Percentiles rank a stretch among this genome's conserved stretches.
Evolutionary conservation across 2,888 invertebrate species (phyloP).

Genomic region (Stenodema calcarata): DNA sequence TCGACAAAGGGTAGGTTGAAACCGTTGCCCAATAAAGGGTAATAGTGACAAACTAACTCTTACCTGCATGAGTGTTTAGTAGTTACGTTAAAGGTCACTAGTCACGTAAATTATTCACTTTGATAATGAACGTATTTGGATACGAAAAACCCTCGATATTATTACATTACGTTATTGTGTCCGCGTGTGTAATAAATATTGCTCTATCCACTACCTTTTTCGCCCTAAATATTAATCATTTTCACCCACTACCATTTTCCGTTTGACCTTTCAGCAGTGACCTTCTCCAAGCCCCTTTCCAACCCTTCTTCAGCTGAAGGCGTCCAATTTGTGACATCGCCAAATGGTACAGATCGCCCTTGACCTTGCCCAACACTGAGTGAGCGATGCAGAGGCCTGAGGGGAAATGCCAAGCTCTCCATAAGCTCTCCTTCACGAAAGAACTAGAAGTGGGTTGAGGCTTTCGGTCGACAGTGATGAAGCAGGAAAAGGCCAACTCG

Average conservation of each 20-base stretch:
- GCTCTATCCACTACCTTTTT: not conserved
- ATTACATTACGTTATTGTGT: too few relatives aligned
- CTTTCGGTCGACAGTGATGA: not conserved
- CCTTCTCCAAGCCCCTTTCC: not conserved
- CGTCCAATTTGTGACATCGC: conserved; percentile 19
- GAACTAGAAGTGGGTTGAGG: not conserved
- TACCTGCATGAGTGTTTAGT: too few relatives aligned
- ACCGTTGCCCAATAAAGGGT: too few relatives aligned
- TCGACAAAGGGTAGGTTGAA: too few relatives aligned
- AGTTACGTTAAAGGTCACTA: too few relatives aligned
- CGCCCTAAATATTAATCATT: not conserved
- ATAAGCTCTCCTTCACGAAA: not conserved
- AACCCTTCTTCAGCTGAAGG: not conserved
- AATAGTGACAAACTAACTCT: too few relatives aligned
- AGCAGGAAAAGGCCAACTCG: not conserved
- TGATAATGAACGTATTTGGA: too few relatives aligned
- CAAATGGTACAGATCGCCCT: not conserved
- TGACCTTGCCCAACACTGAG: not conserved
- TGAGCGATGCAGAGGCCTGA: not conserved
- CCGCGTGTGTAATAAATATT: too few relatives aligned
- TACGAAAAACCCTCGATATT: too few relatives aligned
- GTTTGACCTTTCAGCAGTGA: not conserved
- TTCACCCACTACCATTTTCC: not conserved
- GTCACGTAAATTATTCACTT: too few relatives aligned
- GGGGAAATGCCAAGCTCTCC: not conserved